These are phyloP conservation scores for Acromyrmex heyeri DNA, from an alignment of 1,140 invertebrate genomes.

Conservation along the genomic window DNA sequence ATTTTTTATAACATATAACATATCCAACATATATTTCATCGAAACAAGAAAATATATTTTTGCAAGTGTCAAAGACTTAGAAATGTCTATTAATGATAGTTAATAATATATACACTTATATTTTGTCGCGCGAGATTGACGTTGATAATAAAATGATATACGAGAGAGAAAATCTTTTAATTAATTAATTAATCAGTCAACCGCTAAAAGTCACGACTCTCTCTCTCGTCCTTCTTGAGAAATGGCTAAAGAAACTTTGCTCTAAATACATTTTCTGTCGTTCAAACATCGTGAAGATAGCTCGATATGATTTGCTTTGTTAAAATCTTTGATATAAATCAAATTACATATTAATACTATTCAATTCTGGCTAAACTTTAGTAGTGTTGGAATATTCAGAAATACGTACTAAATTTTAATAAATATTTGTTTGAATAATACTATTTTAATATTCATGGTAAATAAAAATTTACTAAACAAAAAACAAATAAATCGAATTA, in stretches of 20 bases:
- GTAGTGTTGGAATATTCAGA: background rate
- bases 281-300: background rate
- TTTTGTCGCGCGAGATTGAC: slow-evolving; percentile 7
- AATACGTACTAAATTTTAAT: too few relatives aligned
- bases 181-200: slow-evolving; percentile 45
- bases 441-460: too few relatives aligned
- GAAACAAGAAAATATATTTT: background rate
- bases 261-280: slow-evolving; percentile 17
- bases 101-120: background rate
- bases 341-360: slow-evolving; percentile 25
- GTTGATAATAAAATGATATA: background rate
- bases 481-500: too few relatives aligned
- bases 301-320: slow-evolving; percentile 32
- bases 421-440: too few relatives aligned
- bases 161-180: background rate
- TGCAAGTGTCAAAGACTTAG: background rate
- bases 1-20: background rate
- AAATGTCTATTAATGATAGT: background rate
- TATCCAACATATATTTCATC: background rate
- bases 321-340: slow-evolving; percentile 35
- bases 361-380: background rate
- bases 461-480: too few relatives aligned
- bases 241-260: slow-evolving; percentile 19
- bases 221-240: background rate
- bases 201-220: background rate